Evolutionary conservation across 2,888 invertebrate genomes (phyloP), one percentile per base, ranked within the genome.

Genomic region (Patella ulyssiponensis): DNA sequence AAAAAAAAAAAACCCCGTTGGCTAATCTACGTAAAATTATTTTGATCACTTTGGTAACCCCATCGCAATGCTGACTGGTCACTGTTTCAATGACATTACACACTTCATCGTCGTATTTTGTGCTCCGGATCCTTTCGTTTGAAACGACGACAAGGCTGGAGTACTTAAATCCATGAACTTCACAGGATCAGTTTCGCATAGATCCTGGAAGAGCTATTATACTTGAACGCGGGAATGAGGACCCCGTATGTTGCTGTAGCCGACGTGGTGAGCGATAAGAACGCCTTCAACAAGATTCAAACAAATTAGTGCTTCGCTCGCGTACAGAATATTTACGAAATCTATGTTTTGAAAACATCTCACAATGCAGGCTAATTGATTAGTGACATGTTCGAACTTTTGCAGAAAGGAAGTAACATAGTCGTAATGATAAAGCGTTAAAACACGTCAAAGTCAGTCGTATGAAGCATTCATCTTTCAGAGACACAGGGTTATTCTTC

Each of bases 401-500:
- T 56, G 56, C n/a, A 56, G 14, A 33, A 33, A 33, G 3, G 33
- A 33, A 33, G 33, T 33, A 5, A 33, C 33, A 33, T 33, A 4
- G 33, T 33, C 33, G 33, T 33, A 33, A 33, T 33, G 33, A 33
- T 33, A 33, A 33, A 33, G 33, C 33, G 4, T 33, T 7, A 33
- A 4, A 33, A 5, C 33, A 33, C 33, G 33, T 33, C 4, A 33
- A 33, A 33, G 33, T 33, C 3, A 33, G 33, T 33, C 33, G 33
- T 4, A 5, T 33, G 33, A 33, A 33, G 0, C 73, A 69, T 64
- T 77, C 77, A 73, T 76, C 73, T 64, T 77, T 77, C 7, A 77
- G 53, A 20, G 51, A 64, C 11, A 73, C 77, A n/a, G 77, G 73
- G 69, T 51, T 77, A 56, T 73, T 77, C 17, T 77, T 44, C 9